These are phyloP conservation scores for Hemicrepidius hirtus DNA, from an alignment of 2,888 invertebrate species.

Conservation along the genomic window DNA sequence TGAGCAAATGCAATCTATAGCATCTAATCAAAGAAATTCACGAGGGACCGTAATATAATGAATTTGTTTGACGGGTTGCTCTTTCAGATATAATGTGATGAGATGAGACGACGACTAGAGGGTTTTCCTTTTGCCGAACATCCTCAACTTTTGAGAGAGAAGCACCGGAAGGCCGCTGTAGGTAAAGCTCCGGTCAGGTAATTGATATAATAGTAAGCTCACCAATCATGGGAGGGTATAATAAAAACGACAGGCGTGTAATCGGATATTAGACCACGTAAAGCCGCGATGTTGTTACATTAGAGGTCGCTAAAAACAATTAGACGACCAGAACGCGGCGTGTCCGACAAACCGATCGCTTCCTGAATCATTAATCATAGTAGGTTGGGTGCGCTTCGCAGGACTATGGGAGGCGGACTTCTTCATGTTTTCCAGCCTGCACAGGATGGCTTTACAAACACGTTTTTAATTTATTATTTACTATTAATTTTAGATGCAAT, in stretches of 20 bases:
- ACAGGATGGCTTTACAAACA: slow-evolving; percentile 35
- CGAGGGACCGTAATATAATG: slow-evolving; percentile 59
- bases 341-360: slow-evolving; percentile 67
- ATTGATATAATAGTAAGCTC: slow-evolving; percentile 48
- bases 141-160: slow-evolving; percentile 30
- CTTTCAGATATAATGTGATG: slow-evolving; percentile 57
- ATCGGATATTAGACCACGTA: slow-evolving; percentile 59
- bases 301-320: slow-evolving; percentile 63
- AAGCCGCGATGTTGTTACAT: slow-evolving; percentile 52
- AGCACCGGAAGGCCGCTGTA: slow-evolving; percentile 39
- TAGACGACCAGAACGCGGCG: slow-evolving; percentile 64
- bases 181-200: slow-evolving; percentile 35
- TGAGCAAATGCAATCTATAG: slow-evolving; percentile 56
- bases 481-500: slow-evolving; percentile 36
- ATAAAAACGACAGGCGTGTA: slow-evolving; percentile 59
- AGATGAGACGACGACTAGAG: slow-evolving; percentile 40
- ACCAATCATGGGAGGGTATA: slow-evolving; percentile 39
- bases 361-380: slow-evolving; percentile 69
- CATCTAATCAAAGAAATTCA: slow-evolving; percentile 59
- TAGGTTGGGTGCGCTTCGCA: slow-evolving; percentile 49
- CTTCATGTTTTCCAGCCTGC: slow-evolving; percentile 35
- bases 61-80: slow-evolving; percentile 58
- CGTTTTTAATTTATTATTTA: slow-evolving; percentile 48
- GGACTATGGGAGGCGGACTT: slow-evolving; percentile 48
- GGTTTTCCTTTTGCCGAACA: slow-evolving; percentile 40